Base-by-base conservation (phyloP, 2,797 vertebrate species). In the Pseudochaenichthys georgianus region DNA sequence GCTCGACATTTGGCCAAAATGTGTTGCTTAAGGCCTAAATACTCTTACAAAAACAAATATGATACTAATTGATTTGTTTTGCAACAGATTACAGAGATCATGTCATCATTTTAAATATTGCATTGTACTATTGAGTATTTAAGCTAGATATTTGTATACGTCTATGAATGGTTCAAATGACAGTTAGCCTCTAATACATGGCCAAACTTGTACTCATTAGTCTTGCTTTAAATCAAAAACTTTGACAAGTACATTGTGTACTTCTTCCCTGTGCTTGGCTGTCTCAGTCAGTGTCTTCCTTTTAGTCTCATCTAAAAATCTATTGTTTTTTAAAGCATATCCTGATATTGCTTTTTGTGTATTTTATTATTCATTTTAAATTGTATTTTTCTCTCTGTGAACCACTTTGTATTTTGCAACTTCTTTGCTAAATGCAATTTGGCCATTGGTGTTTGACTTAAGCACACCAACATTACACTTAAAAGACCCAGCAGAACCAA, bases 31-130 rank as follows among this genome's bases (percentile, higher is more conserved):
- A 83, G 80, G 87, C 84, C 85, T 53, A 61, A 64, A 66, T 80
- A 73, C 84, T 82, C 72, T 89, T 89, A 85, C 75, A 88, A 85
- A 87, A 90, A 88, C 71, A 59, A 64, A 68, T 31, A 72, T 72
- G 41, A 31, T 74, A 43, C 59, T 64, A 4, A 66, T 72, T 51
- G 58, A 9, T 70, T 0, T 3, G 38, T 55, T 55, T 50, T 69
- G 47, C 42, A 77, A 75, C 43, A 63, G 31, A 77, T 70, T 65
- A 51, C 57, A 57, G n/a, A 61, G 13, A 52, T 66, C 43, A n/a
- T 69, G 51, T 3, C 62, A 55, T 64, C 13, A 28, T 21, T 72
- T 55, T 6, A 64, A 59, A 51, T 76, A 38, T 13, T 59, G 13
- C 42, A 81, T 11, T 69, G 11, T n/a, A 60, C 3, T 9, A n/a